Percentiles rank a stretch among this genome's conserved stretches.
Evolutionary conservation across 2,888 invertebrate genomes (phyloP).

Genomic region (Lymantria monacha): DNA sequence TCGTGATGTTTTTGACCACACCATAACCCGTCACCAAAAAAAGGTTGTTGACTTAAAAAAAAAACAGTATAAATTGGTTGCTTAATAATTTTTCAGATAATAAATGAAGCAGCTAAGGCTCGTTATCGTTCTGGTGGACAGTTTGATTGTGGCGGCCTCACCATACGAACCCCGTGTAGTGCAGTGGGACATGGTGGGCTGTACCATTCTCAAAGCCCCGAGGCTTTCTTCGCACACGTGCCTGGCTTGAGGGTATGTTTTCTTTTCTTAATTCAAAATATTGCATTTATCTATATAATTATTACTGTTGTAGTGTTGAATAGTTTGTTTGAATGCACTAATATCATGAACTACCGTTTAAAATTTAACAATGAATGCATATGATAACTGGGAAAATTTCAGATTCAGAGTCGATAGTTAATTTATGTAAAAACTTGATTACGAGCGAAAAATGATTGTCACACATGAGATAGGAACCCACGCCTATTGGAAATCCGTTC

Average conservation of each 20-base stretch:
- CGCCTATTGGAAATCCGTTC: too few species aligned
- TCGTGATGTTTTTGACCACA: too few species aligned
- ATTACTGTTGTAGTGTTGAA: background rate
- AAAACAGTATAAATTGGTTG: too few species aligned
- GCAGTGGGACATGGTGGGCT: conserved; percentile 99
- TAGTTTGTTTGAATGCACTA: background rate
- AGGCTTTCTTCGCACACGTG: conserved; percentile 97
- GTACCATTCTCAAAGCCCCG: conserved; percentile 99
- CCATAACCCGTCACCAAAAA: too few species aligned
- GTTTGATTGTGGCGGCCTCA: conserved; percentile 95
- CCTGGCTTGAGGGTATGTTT: conserved; percentile 91
- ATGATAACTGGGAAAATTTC: too few species aligned
- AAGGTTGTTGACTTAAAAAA: too few species aligned
- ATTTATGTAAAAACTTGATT: too few species aligned
- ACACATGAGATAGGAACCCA: too few species aligned
- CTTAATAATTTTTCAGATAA: conserved; percentile 83
- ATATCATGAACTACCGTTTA: background rate
- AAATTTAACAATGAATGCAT: too few species aligned
- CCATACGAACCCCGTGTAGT: conserved; percentile 96
- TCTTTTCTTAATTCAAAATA: background rate
- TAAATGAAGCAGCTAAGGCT: conserved; percentile 96
- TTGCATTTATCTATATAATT: background rate
- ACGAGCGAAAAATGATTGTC: too few species aligned
- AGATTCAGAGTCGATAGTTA: too few species aligned
- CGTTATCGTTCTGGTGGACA: conserved; percentile 96